phyloP scores from a whole-genome alignment of 2,888 invertebrate genomes.

The Lycocerus yunnanus region DNA sequence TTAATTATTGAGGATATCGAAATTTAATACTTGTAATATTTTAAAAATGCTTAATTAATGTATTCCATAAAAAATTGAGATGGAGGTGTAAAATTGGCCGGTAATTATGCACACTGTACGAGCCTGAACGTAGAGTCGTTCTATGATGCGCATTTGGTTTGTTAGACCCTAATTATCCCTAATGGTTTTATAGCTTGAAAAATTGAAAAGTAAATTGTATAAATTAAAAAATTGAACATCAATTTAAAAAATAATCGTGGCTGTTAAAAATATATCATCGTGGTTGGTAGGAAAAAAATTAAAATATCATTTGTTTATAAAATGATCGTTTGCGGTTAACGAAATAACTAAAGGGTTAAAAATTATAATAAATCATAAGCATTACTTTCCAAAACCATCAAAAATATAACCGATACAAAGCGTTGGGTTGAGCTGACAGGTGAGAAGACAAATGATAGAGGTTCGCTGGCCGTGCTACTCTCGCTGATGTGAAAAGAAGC shows the following conservation, averaged over 20 bases:
- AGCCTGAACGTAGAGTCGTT: neutral
- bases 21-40: neutral
- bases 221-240: neutral
- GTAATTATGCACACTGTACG: neutral
- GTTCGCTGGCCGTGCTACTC: conserved; percentile 39
- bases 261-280: neutral
- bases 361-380: conserved; percentile 49
- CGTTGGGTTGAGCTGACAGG: conserved; percentile 51
- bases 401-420: conserved; percentile 54
- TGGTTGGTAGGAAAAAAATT: neutral
- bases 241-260: neutral
- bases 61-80: neutral
- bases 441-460: conserved; percentile 54
- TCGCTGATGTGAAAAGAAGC: conserved; percentile 48
- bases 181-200: neutral
- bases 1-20: neutral
- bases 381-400: conserved; percentile 40
- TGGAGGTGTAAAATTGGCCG: no score
- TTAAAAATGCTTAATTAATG: neutral
- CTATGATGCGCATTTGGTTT: neutral
- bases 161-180: neutral
- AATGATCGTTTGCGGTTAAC: conserved; percentile 34
- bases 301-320: conserved; percentile 1
- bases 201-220: neutral
- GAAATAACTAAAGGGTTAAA: conserved; percentile 49